A percentile compares a stretch with the other conserved stretches of the same genome.
phyloP scores from a whole-genome alignment of 2,113 vertebrate genomes.

The Cranoglanis bouderius region DNA sequence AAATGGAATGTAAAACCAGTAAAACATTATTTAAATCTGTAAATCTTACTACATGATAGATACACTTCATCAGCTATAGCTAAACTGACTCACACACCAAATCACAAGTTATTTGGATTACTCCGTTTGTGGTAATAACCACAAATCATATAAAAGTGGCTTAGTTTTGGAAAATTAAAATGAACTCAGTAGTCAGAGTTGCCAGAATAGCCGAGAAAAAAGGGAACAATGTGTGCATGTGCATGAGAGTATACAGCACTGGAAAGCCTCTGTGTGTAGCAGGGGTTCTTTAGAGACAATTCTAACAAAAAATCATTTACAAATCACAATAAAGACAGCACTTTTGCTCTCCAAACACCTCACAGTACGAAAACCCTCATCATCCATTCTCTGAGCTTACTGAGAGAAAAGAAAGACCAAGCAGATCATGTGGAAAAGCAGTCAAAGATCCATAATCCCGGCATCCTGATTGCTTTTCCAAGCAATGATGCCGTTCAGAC shows the following conservation, averaged over 20 bases:
- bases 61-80: background rate
- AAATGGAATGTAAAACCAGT: background rate
- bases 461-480: slow-evolving; percentile 16
- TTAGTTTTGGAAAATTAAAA: slow-evolving; percentile 28
- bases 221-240: background rate
- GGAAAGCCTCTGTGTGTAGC: background rate
- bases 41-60: background rate
- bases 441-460: slow-evolving; percentile 25
- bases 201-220: background rate
- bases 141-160: slow-evolving; percentile 31
- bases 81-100: background rate
- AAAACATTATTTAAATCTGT: background rate
- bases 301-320: background rate
- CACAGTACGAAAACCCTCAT: slow-evolving; percentile 11
- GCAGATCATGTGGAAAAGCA: slow-evolving; percentile 45
- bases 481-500: slow-evolving; percentile 12
- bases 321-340: background rate
- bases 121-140: slow-evolving; percentile 13
- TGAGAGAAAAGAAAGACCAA: slow-evolving; percentile 16
- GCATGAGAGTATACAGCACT: background rate
- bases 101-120: background rate
- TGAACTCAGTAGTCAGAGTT: background rate
- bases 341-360: slow-evolving; percentile 17
- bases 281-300: background rate
- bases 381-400: background rate